Conservation (phyloP, 2,113 vertebrate species). For the human region GRCh38 chr12:77540001-77540500, state of each 20-base stretch:
- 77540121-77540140: background rate
- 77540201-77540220: background rate
- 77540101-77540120: background rate
- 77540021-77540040: background rate
- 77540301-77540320: background rate
- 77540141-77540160: background rate
- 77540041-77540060: background rate
- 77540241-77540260: background rate
- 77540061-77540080: background rate
- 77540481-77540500: background rate
- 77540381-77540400: background rate
- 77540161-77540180: background rate
- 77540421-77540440: background rate
- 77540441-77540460: background rate
- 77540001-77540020: background rate
- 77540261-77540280: background rate
- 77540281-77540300: background rate
- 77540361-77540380: background rate
- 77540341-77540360: background rate
- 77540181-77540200: background rate
- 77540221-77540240: background rate
- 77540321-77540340: background rate
- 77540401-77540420: background rate
- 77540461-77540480: background rate
- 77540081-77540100: background rate